Percentiles rank a stretch among this genome's conserved stretches.
Evolutionary conservation across 2,113 vertebrate species (phyloP).

Genomic region (Leptobrachium leishanense): DNA sequence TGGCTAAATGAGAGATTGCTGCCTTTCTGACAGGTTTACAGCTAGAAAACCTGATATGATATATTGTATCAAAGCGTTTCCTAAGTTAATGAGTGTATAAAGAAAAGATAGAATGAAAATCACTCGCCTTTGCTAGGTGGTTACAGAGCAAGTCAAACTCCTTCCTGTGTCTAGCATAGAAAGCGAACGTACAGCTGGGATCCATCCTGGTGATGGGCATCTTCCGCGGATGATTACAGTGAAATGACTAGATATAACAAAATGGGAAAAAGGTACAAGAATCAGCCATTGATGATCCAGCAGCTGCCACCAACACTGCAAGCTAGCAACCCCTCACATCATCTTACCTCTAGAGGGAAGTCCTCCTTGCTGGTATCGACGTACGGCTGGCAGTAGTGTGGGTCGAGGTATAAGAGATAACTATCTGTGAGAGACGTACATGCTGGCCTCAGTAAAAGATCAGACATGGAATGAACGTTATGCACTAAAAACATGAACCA

Average conservation of each 20-base stretch:
- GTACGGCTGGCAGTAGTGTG: conserved; percentile 87
- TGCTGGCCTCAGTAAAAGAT: background rate
- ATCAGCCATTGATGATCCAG: background rate
- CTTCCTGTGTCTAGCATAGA: conserved; percentile 77
- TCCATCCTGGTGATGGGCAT: conserved; percentile 88
- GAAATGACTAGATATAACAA: conserved; percentile 74
- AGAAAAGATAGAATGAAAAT: background rate
- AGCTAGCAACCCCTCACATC: background rate
- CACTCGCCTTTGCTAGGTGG: conserved; percentile 72
- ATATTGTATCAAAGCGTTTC: too few species aligned
- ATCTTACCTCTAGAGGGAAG: conserved; percentile 79
- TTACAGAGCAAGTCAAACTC: conserved; percentile 83
- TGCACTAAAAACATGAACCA: conserved; percentile 27
- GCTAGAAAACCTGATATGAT: too few species aligned
- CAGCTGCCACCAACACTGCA: background rate
- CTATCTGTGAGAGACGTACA: conserved; percentile 70
- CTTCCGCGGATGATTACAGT: conserved; percentile 86
- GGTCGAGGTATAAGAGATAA: conserved; percentile 87
- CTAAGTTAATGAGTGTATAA: too few species aligned
- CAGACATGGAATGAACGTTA: too few species aligned
- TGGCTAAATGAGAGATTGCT: too few species aligned
- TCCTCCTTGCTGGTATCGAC: conserved; percentile 75
- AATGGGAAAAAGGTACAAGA: background rate
- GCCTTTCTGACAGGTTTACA: too few species aligned
- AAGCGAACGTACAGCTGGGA: conserved; percentile 89